Evolutionary conservation across 2,113 vertebrate genomes (phyloP).

Genomic region (Halcyon malimbica): DNA sequence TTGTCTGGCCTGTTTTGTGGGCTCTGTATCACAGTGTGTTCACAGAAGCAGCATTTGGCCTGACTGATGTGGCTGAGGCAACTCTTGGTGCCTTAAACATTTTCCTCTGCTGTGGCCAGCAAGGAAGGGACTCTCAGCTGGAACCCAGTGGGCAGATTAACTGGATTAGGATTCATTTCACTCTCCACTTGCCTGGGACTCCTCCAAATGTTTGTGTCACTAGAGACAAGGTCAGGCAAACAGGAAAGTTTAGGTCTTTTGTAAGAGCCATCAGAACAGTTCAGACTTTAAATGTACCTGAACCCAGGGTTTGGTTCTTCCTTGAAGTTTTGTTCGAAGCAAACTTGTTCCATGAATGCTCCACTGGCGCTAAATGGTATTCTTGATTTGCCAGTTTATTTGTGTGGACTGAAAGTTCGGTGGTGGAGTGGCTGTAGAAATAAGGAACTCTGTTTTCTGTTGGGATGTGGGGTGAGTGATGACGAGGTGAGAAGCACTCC

Average conservation of each 20-base stretch:
- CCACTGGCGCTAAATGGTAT: not conserved
- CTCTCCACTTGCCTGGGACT: not conserved
- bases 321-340: not conserved
- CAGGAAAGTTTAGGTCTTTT: not conserved
- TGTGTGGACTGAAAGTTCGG: not conserved
- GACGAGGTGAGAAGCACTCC: not conserved
- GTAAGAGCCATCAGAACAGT: not conserved
- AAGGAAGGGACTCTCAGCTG: not conserved
- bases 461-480: not conserved
- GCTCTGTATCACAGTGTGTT: not conserved
- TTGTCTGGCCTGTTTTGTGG: not conserved
- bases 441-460: not conserved
- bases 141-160: not conserved
- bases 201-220: not conserved
- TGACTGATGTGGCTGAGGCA: not conserved
- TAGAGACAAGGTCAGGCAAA: not conserved
- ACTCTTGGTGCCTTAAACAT: not conserved
- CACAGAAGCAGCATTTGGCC: not conserved
- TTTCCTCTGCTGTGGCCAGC: not conserved
- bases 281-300: not conserved
- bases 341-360: fast-evolving
- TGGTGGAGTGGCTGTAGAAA: not conserved
- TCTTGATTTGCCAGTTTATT: not conserved
- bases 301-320: not conserved
- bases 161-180: not conserved